Base-by-base conservation (phyloP, 2,113 vertebrate species). In the Crotalus tigris region DNA sequence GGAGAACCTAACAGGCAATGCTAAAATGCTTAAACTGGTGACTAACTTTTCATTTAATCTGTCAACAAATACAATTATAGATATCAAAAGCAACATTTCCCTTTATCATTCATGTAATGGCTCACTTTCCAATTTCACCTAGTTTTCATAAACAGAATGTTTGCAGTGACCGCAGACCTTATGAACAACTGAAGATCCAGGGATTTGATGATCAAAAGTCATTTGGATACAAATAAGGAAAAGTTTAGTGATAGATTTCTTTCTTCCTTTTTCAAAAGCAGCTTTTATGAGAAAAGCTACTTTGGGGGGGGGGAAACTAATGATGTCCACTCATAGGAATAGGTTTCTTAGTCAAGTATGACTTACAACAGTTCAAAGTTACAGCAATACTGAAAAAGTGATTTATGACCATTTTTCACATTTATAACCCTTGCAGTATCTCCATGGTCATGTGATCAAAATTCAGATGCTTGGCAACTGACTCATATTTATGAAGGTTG, bases 1-100 rank as follows among this genome's bases (percentile, higher is more conserved):
- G 55, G 61, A 3, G 51, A 86, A 5, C 17, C 54, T 61, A 61
- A 51, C 17, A 9, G 10, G 29, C 57, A 1, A 69, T 26, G 26
- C 2, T 53, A 90, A 64, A 91, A 94, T 91, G 93, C 90, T 93
- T 88, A 87, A 93, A 90, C 49, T 91, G 93, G 69, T 4, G 0
- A 92, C 55, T 92, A 87, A 87, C 49, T 87, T 89, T 55, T 90
- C 39, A 86, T 51, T 85, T 61, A 85, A 61, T 55, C 29, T 58
- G n/a, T 85, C 9, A 23, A 85, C 39, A 75, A 92, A 85, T 64
- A 51, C 39, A 39, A 29, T 85, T 0, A 0, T 69, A 92, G 24
- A 33, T 88, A 91, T 64, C 29, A 23, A 33, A 69, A n/a, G 33
- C 23, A 91, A 12, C 17, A 13, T 0, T 1, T 19, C 12, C 23